Conservation (phyloP, 2,888 invertebrate genomes). For the Conchocele bisecta region DNA sequence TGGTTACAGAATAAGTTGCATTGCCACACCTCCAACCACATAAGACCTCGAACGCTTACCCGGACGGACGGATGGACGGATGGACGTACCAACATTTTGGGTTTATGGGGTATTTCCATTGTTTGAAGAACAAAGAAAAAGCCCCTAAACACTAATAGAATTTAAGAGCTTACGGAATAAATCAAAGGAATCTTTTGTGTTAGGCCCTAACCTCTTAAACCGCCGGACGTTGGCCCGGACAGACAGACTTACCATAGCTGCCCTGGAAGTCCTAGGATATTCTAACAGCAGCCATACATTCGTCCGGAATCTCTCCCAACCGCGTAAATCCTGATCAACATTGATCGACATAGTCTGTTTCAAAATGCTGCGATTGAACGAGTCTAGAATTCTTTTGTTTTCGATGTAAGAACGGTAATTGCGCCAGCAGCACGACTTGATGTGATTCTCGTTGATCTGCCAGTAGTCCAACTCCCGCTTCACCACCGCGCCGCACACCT, state of each 20-base stretch:
- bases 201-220: too few species aligned
- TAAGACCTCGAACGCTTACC: too few species aligned
- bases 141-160: too few species aligned
- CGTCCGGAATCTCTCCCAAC: slow-evolving; percentile 76
- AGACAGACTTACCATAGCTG: slow-evolving; percentile 77
- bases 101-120: too few species aligned
- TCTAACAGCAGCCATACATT: slow-evolving; percentile 80
- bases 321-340: slow-evolving; percentile 63
- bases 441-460: slow-evolving; percentile 79
- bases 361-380: slow-evolving; percentile 77
- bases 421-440: slow-evolving; percentile 81
- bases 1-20: too few species aligned
- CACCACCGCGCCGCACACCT: slow-evolving; percentile 82
- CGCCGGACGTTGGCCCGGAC: too few species aligned
- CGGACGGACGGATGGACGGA: too few species aligned
- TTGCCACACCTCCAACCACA: too few species aligned
- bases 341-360: slow-evolving; percentile 75
- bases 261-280: slow-evolving; percentile 78
- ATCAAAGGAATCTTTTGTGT: too few species aligned
- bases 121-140: too few species aligned
- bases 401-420: slow-evolving; percentile 80
- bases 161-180: too few species aligned
- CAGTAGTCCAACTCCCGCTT: slow-evolving; percentile 81
- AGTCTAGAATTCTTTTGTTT: slow-evolving; percentile 79
- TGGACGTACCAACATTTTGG: too few species aligned